Percentiles rank a stretch among this genome's conserved stretches.
These are phyloP conservation scores for Larimichthys crocea DNA, from an alignment of 2,113 vertebrate species.

Conservation along the genomic window DNA sequence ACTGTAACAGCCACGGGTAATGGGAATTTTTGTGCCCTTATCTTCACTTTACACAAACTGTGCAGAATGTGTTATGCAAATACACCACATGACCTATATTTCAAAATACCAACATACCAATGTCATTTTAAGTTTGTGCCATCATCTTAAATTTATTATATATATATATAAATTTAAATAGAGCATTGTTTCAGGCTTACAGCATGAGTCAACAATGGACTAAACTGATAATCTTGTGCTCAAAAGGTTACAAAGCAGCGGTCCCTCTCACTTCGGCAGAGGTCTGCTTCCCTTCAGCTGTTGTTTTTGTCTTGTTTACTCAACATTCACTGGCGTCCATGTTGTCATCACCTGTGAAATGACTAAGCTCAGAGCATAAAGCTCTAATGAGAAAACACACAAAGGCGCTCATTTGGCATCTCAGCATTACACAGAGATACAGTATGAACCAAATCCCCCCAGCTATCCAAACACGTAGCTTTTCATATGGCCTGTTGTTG, in stretches of 20 bases:
- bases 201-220: constrained; percentile 17
- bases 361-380: constrained; percentile 83
- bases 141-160: background rate
- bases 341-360: constrained; percentile 89
- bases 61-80: background rate
- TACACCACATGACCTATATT: background rate
- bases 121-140: background rate
- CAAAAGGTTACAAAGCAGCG: constrained; percentile 53
- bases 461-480: constrained; percentile 85
- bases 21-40: constrained; percentile 49
- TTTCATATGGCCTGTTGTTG: constrained; percentile 82
- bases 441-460: constrained; percentile 67
- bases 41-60: constrained; percentile 46
- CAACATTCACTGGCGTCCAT: constrained; percentile 77
- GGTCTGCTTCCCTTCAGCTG: constrained; percentile 67
- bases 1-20: constrained; percentile 58
- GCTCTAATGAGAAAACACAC: constrained; percentile 83
- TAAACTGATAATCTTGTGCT: constrained; percentile 32
- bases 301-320: constrained; percentile 82
- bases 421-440: constrained; percentile 64
- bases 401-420: constrained; percentile 68
- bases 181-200: constrained; percentile 17
- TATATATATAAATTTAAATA: background rate
- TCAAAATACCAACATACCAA: background rate
- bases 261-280: constrained; percentile 30